Percentiles rank a stretch among this genome's conserved stretches.
Conservation (phyloP, 2,113 vertebrate species). For the Pseudopodoces humilis region DNA sequence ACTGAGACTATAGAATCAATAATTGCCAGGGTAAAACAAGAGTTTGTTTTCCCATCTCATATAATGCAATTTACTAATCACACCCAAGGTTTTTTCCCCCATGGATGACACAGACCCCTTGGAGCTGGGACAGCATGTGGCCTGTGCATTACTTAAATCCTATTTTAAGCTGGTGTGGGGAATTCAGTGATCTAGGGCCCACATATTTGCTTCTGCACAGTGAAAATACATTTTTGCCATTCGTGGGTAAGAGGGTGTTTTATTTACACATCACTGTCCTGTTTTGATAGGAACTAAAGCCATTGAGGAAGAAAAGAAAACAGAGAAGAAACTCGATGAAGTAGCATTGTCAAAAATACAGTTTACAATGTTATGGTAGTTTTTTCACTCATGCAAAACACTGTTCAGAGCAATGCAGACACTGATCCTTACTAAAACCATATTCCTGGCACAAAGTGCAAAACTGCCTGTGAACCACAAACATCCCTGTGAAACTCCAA, state of each 20-base stretch:
- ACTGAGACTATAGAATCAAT: constrained; percentile 50
- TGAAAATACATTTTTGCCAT: background rate
- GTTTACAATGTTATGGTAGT: no score
- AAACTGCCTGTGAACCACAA: background rate
- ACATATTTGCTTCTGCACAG: background rate
- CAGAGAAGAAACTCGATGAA: background rate
- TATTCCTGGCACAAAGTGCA: background rate
- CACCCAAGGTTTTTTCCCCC: background rate
- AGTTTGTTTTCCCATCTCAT: background rate
- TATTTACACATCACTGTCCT: background rate
- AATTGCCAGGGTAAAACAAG: constrained; percentile 32
- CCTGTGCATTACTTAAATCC: background rate
- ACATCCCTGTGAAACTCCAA: background rate
- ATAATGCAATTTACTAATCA: background rate
- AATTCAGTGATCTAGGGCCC: accelerated
- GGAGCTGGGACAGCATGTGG: accelerated
- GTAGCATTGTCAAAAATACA: background rate
- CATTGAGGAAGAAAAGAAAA: background rate
- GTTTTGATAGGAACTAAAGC: background rate
- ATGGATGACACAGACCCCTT: accelerated
- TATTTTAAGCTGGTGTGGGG: background rate
- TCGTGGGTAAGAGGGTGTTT: background rate
- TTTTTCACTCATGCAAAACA: background rate
- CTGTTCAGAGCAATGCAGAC: background rate
- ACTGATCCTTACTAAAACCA: background rate